Evolutionary conservation across 2,888 invertebrate genomes (phyloP).

Genomic region (Aporophyla nigra): DNA sequence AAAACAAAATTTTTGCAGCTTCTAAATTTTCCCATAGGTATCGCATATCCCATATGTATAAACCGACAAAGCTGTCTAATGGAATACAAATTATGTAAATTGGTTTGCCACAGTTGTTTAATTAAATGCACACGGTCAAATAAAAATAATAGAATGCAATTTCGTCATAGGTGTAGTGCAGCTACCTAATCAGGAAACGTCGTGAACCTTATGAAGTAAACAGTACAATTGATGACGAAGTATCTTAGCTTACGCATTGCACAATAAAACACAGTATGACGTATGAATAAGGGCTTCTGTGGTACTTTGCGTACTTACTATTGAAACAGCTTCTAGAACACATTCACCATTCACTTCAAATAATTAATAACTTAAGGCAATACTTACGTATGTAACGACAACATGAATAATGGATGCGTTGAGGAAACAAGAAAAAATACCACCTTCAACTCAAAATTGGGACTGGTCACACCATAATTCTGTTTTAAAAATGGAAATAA

Average conservation of each 20-base stretch:
- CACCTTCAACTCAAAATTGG: background rate
- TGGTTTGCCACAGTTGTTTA: constrained; percentile 1
- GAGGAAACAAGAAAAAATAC: constrained; percentile 9
- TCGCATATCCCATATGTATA: no score
- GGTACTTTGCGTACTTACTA: constrained; percentile 23
- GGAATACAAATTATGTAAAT: background rate
- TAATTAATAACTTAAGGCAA: constrained; percentile 12
- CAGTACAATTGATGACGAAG: constrained; percentile 44
- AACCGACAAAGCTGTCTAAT: background rate
- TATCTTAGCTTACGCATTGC: constrained; percentile 27
- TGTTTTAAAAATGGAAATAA: constrained; percentile 43
- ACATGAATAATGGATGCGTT: background rate
- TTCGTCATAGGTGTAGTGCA: constrained; percentile 4
- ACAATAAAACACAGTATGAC: constrained; percentile 38
- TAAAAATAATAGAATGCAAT: constrained; percentile 17
- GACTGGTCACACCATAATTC: constrained; percentile 22
- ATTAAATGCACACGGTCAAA: background rate
- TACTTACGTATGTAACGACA: constrained; percentile 6
- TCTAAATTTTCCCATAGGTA: background rate
- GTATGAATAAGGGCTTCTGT: constrained; percentile 42
- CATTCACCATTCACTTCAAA: constrained; percentile 47
- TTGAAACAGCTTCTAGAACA: constrained; percentile 41
- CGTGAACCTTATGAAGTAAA: constrained; percentile 28
- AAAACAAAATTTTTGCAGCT: no score
- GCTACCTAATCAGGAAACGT: constrained; percentile 26